Percentiles rank a stretch among this genome's conserved stretches.
Evolutionary conservation across 2,797 vertebrate genomes (phyloP).

Genomic region (Xiphophorus birchmanni): DNA sequence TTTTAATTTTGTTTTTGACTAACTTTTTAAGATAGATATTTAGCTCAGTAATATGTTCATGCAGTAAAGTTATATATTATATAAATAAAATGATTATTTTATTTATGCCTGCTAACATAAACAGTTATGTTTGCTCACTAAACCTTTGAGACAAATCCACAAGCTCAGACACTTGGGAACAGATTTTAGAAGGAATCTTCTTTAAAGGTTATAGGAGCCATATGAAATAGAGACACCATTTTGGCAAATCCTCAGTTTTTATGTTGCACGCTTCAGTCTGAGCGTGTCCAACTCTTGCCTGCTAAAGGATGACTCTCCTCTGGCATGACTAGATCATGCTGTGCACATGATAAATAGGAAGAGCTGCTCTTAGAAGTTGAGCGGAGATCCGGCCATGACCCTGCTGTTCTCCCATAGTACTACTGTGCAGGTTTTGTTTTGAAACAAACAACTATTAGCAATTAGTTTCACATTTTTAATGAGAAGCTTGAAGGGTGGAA

Average conservation of each 20-base stretch:
- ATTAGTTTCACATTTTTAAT: constrained; percentile 35
- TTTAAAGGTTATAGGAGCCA: neutral
- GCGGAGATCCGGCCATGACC: constrained; percentile 65
- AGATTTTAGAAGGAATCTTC: constrained; percentile 25
- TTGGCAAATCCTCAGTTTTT: constrained; percentile 38
- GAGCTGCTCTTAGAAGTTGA: constrained; percentile 57
- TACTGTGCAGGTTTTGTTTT: constrained; percentile 54
- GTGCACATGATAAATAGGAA: constrained; percentile 77
- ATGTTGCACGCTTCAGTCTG: constrained; percentile 45
- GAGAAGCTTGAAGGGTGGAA: neutral
- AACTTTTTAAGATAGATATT: neutral
- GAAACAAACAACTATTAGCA: constrained; percentile 54
- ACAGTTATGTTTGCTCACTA: neutral
- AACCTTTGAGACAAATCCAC: neutral
- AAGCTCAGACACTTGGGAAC: neutral
- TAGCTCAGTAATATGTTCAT: neutral
- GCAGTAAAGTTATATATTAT: neutral
- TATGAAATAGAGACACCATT: constrained; percentile 18
- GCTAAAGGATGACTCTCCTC: constrained; percentile 79
- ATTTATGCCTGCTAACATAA: no score
- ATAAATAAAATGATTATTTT: neutral
- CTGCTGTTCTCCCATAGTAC: constrained; percentile 46
- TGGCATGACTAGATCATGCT: constrained; percentile 69
- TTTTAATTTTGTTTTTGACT: neutral
- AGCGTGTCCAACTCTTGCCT: constrained; percentile 30